A percentile compares a stretch with the other conserved stretches of the same genome.
These are phyloP conservation scores for Meiosimyza platycephala DNA, from an alignment of 2,888 invertebrate species.

Conservation along the genomic window DNA sequence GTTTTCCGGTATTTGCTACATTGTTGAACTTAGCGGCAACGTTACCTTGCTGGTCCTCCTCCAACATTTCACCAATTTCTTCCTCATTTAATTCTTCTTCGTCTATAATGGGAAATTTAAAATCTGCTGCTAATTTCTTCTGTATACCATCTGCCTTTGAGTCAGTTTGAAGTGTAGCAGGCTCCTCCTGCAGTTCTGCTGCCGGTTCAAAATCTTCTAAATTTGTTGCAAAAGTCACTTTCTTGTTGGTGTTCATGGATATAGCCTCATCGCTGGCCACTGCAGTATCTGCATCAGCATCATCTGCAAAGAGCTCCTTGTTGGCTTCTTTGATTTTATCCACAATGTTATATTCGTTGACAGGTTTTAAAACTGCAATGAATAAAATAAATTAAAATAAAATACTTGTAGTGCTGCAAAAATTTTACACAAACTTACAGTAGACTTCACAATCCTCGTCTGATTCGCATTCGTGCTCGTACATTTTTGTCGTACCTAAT, in stretches of 20 bases:
- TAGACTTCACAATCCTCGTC: constrained; percentile 67
- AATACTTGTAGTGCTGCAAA: not conserved
- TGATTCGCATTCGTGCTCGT: constrained; percentile 63
- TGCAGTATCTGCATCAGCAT: constrained; percentile 38
- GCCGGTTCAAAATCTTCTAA: constrained; percentile 69
- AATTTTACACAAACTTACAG: constrained; percentile 57
- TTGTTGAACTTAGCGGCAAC: not conserved
- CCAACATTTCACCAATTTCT: constrained; percentile 4
- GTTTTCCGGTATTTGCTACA: not conserved
- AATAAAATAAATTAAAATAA: constrained; percentile 2
- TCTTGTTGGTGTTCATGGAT: constrained; percentile 47
- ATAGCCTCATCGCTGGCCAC: constrained; percentile 38
- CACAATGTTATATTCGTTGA: constrained; percentile 70
- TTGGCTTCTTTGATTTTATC: constrained; percentile 71
- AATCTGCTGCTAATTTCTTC: constrained; percentile 15
- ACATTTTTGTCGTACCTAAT: constrained; percentile 48
- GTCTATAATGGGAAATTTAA: constrained; percentile 33
- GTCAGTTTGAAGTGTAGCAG: constrained; percentile 41
- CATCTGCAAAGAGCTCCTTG: constrained; percentile 66
- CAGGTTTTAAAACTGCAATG: constrained; percentile 61
- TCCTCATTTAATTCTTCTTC: constrained; percentile 28
- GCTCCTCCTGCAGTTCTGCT: constrained; percentile 40
- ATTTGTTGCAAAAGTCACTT: constrained; percentile 69
- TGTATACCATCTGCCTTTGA: constrained; percentile 27
- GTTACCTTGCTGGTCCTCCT: not conserved